Evolutionary conservation across 2,888 invertebrate species (phyloP).

Genomic region (Caenorhabditis sp.): DNA sequence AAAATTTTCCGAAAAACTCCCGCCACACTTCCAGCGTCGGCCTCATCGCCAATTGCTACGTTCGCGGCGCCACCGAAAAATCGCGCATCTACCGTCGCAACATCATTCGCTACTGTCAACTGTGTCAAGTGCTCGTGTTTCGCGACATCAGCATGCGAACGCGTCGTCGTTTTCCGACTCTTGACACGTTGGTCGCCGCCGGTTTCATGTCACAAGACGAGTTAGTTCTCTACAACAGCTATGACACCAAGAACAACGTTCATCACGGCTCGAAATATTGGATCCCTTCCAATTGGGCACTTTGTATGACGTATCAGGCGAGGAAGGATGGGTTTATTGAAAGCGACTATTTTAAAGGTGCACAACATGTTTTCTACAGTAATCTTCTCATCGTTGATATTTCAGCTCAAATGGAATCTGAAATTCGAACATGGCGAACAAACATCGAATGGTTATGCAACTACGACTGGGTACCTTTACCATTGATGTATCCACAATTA

Average conservation of each 20-base stretch:
- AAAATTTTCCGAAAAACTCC: too few species aligned
- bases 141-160: slow-evolving; percentile 55
- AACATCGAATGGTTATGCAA: slow-evolving; percentile 57
- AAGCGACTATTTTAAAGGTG: slow-evolving; percentile 51
- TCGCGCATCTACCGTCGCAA: slow-evolving; percentile 47
- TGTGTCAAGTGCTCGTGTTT: slow-evolving; percentile 52
- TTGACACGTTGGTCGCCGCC: slow-evolving; percentile 53
- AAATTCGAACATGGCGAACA: slow-evolving; percentile 52
- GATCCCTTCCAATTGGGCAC: slow-evolving; percentile 58
- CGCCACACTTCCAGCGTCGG: slow-evolving; percentile 51
- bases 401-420: slow-evolving; percentile 21
- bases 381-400: background rate
- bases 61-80: slow-evolving; percentile 50
- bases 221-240: slow-evolving; percentile 45
- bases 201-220: slow-evolving; percentile 55
- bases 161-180: slow-evolving; percentile 47
- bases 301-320: slow-evolving; percentile 52
- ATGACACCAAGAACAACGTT: slow-evolving; percentile 29
- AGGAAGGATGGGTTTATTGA: slow-evolving; percentile 56
- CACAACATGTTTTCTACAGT: slow-evolving; percentile 6
- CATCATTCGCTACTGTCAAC: slow-evolving; percentile 48
- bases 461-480: slow-evolving; percentile 56
- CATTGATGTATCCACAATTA: slow-evolving; percentile 53
- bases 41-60: slow-evolving; percentile 51
- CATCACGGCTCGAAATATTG: slow-evolving; percentile 46